These are phyloP conservation scores for Limanda limanda DNA, from an alignment of 2,113 vertebrate species.

Conservation along the genomic window DNA sequence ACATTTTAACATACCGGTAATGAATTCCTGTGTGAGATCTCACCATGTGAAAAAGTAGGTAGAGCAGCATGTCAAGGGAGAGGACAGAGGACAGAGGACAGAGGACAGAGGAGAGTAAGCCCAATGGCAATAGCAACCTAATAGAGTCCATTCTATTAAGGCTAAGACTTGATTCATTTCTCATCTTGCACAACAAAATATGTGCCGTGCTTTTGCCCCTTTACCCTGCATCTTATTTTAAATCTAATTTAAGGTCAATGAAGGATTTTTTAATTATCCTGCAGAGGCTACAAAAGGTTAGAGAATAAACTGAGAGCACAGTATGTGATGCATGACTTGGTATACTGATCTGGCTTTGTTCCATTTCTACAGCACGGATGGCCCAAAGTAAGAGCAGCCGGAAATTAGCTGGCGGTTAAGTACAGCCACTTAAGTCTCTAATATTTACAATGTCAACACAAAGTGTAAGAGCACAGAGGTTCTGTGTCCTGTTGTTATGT, in stretches of 20 bases:
- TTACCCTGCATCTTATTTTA: background rate
- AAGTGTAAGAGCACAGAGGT: constrained; percentile 23
- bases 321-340: constrained; percentile 6
- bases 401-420: constrained; percentile 62
- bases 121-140: background rate
- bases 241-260: constrained; percentile 37
- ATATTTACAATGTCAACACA: constrained; percentile 64
- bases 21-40: constrained; percentile 50
- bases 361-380: constrained; percentile 15
- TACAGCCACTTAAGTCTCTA: constrained; percentile 48
- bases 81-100: constrained; percentile 35
- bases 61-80: constrained; percentile 7
- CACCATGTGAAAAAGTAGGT: constrained; percentile 28
- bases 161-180: background rate
- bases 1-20: constrained; percentile 52
- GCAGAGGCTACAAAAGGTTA: constrained; percentile 15
- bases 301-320: constrained; percentile 12
- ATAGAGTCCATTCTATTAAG: constrained; percentile 1
- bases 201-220: background rate
- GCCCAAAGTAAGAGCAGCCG: constrained; percentile 36
- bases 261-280: constrained; percentile 25
- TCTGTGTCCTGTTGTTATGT: constrained; percentile 35
- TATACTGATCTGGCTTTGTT: constrained; percentile 19
- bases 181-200: background rate
- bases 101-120: background rate